phyloP scores from a whole-genome alignment of 1,140 invertebrate species.

The Trichomalopsis sarcophagae region DNA sequence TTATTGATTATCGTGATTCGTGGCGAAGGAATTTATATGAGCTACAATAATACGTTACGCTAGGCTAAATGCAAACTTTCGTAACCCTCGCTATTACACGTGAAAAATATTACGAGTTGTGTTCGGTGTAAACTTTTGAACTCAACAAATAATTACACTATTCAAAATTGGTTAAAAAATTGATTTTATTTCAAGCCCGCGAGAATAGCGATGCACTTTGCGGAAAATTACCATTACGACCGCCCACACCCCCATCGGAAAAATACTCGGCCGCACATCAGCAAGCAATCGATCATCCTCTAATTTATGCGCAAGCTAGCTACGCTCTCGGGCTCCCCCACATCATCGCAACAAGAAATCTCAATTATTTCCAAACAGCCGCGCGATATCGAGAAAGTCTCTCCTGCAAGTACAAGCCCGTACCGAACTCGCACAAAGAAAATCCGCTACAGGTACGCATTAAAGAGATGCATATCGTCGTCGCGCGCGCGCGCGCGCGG shows the following conservation, averaged over 20 bases:
- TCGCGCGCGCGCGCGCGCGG: neutral
- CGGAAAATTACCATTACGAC: no score
- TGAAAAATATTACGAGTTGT: no score
- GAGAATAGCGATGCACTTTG: no score
- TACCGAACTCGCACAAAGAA: neutral
- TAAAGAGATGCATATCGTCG: constrained; percentile 1
- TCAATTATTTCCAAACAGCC: constrained; percentile 14
- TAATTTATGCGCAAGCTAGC: neutral
- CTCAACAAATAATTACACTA: no score
- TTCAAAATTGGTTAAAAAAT: no score
- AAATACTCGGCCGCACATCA: neutral
- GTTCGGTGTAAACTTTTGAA: no score
- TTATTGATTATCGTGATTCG: no score
- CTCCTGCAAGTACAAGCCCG: neutral
- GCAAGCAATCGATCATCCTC: constrained; percentile 18
- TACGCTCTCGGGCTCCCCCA: neutral
- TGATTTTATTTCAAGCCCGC: no score
- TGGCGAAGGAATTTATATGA: no score
- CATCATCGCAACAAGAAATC: constrained; percentile 11
- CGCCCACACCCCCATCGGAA: neutral
- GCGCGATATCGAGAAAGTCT: constrained; percentile 19
- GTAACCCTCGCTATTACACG: no score
- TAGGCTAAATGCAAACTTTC: no score
- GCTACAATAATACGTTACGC: no score
- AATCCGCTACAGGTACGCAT: neutral